Evolutionary conservation across 1,140 invertebrate genomes (phyloP), one percentile per base, ranked within the genome.

Genomic region (Drosophila lacertosa): DNA sequence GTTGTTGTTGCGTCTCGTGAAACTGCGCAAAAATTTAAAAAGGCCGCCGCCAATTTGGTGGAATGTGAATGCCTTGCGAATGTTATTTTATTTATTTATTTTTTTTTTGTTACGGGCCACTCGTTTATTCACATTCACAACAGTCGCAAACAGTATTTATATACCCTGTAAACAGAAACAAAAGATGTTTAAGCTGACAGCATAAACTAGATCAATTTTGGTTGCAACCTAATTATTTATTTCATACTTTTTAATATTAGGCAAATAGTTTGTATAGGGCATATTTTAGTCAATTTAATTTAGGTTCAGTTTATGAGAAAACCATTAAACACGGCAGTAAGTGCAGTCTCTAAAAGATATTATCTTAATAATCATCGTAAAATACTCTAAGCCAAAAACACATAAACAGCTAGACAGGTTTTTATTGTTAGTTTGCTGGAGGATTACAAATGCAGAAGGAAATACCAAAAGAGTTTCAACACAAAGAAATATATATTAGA

Each of bases 31-130:
- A 54, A 63, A 69, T 69, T 39, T 54, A 64, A 69, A 57, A 69
- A 69, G 66, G 50, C 66, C 59, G 66, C 66, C 66, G 59, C 51
- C 66, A 55, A 69, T 69, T 69, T 64, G 59, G 58, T 10, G 65
- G 65, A 68, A 63, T 68, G 65, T 68, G 65, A 68, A 63, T 67
- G 64, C 44, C 44, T 67, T 67, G 55, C 35, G 37, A 59, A 59
- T 60, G 39, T 33, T 29, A 47, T 54, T 63, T 32, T 15, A 35
- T 37, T 33, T 29, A 47, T 54, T 63, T 32, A 22, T 37, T 37
- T 16, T 39, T 18, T 42, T 11, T 29, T 48, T 0, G 7, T 42
- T 26, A 26, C 24, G 35, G n/a, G n/a, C n/a, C 24, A 50, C 63
- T 48, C 32, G 33, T n/a, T n/a, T n/a, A 54, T 15, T 26, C 29